phyloP scores from a whole-genome alignment of 1,140 invertebrate genomes.

The Heliconius congener region DNA sequence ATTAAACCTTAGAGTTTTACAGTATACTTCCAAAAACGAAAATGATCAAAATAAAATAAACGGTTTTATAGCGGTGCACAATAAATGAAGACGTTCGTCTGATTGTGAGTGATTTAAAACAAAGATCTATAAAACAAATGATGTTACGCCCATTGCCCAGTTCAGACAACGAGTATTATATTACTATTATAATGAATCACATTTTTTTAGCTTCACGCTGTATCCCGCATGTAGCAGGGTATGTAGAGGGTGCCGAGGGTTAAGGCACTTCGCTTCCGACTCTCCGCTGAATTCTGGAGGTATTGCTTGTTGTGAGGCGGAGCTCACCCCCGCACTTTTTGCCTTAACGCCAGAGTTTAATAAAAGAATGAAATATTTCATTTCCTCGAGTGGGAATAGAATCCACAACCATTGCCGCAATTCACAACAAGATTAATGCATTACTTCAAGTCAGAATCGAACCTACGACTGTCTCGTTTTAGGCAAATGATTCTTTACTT shows the following conservation, averaged over 20 bases:
- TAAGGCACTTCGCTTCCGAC: neutral
- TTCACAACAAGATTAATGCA: too few species aligned
- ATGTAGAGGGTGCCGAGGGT: neutral
- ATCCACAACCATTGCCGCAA: too few species aligned
- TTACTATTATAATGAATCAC: neutral
- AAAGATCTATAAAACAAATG: conserved; percentile 51
- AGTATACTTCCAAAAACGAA: neutral
- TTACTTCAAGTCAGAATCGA: too few species aligned
- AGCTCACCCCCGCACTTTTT: too few species aligned
- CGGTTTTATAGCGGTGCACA: conserved; percentile 38
- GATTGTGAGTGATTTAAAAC: conserved; percentile 42
- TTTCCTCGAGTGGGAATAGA: too few species aligned
- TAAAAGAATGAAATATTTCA: too few species aligned
- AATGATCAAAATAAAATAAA: conserved; percentile 39
- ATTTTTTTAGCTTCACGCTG: neutral
- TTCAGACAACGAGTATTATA: neutral
- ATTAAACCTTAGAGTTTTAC: neutral
- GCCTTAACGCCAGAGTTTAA: too few species aligned
- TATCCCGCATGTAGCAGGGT: neutral
- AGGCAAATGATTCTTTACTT: too few species aligned
- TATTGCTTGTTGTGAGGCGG: too few species aligned
- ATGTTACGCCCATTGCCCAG: neutral
- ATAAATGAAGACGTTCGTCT: conserved; percentile 43
- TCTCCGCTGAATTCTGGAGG: neutral
- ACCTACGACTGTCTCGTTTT: too few species aligned